Percentiles rank a stretch among this genome's conserved stretches.
These are phyloP conservation scores for Drosophila prosaltans DNA, from an alignment of 1,140 invertebrate genomes.

Conservation along the genomic window DNA sequence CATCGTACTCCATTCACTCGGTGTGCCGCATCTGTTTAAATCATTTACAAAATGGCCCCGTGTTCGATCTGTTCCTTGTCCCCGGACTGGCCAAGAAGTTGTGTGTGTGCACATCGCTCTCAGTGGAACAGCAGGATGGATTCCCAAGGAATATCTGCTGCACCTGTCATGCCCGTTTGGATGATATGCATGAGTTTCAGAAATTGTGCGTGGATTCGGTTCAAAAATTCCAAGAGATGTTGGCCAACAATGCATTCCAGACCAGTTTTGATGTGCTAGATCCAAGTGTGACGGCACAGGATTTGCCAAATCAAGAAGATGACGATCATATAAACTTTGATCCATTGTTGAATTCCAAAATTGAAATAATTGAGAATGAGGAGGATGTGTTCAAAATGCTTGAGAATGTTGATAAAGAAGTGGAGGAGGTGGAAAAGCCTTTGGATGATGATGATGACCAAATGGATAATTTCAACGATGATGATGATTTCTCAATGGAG, in stretches of 20 bases:
- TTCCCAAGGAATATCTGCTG: constrained; percentile 78
- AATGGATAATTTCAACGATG: constrained; percentile 17
- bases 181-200: constrained; percentile 77
- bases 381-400: constrained; percentile 80
- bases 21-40: constrained; percentile 78
- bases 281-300: constrained; percentile 38
- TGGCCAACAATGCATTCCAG: constrained; percentile 65
- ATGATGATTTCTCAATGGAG: constrained; percentile 41
- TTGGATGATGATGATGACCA: constrained; percentile 23
- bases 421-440: constrained; percentile 53
- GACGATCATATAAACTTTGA: constrained; percentile 75
- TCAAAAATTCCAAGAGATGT: constrained; percentile 75
- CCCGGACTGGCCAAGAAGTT: constrained; percentile 79
- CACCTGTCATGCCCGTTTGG: constrained; percentile 69
- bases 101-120: constrained; percentile 71
- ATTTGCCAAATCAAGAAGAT: constrained; percentile 46
- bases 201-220: constrained; percentile 74
- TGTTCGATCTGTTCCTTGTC: constrained; percentile 73
- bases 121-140: constrained; percentile 77
- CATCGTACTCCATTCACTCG: constrained; percentile 72
- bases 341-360: constrained; percentile 73
- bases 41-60: constrained; percentile 70
- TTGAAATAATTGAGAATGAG: constrained; percentile 76
- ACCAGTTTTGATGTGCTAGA: constrained; percentile 59
- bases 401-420: constrained; percentile 74